These are phyloP conservation scores for Psittacus erithacus DNA, from an alignment of 2,113 vertebrate genomes.

Conservation along the genomic window DNA sequence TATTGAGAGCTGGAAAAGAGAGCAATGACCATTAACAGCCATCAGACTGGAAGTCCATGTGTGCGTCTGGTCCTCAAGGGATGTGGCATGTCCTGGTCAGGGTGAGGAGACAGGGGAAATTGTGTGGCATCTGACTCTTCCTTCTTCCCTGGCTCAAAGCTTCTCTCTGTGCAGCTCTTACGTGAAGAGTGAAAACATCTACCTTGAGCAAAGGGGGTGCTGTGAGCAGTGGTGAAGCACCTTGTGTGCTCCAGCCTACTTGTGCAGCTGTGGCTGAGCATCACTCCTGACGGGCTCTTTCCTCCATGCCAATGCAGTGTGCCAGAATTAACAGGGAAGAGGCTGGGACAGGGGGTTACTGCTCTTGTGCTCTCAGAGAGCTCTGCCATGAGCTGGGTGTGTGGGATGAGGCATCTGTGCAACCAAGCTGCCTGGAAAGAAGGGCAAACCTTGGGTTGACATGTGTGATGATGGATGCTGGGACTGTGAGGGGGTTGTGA, in stretches of 20 bases:
- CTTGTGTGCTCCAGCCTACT: neutral
- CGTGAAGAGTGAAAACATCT: neutral
- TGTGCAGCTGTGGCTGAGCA: neutral
- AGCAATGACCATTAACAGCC: neutral
- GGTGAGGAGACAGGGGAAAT: neutral
- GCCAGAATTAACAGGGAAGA: neutral
- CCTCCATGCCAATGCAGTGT: fast-evolving
- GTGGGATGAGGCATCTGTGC: neutral
- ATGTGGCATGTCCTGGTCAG: fast-evolving
- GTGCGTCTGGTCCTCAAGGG: neutral
- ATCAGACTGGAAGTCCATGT: fast-evolving
- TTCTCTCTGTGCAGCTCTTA: neutral
- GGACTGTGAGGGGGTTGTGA: neutral
- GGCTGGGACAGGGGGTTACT: neutral
- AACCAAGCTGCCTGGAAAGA: neutral
- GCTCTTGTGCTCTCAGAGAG: neutral
- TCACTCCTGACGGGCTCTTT: fast-evolving
- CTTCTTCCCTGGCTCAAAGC: neutral
- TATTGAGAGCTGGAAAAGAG: neutral
- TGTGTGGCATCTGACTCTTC: neutral
- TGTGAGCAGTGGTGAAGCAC: neutral
- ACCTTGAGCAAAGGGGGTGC: neutral
- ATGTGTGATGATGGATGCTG: too few species aligned
- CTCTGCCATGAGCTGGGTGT: neutral
- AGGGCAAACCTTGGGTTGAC: neutral